These are phyloP conservation scores for Zaprionus tsacasi DNA, from an alignment of 1,140 invertebrate genomes.

Conservation along the genomic window DNA sequence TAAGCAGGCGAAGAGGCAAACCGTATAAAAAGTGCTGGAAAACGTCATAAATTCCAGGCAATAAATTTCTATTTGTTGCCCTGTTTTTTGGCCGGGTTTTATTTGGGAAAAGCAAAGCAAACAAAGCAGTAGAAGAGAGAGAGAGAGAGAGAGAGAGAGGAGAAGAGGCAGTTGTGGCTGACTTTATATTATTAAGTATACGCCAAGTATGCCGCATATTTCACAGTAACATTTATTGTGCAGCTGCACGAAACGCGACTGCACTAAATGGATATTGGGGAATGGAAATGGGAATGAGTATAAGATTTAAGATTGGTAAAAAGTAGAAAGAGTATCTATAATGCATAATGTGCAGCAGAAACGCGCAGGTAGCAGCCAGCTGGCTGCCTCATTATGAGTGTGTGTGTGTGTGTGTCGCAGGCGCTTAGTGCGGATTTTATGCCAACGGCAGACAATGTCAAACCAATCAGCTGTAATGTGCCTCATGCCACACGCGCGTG, in stretches of 20 bases:
- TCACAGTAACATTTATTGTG: constrained; percentile 52
- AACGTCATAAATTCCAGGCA: constrained; percentile 80
- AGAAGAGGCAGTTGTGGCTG: constrained; percentile 29
- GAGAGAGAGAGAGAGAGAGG: neutral
- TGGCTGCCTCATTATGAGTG: constrained; percentile 24
- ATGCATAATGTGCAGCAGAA: constrained; percentile 17
- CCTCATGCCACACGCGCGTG: constrained; percentile 34
- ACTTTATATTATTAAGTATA: constrained; percentile 63
- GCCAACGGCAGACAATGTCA: constrained; percentile 39
- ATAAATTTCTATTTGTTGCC: constrained; percentile 82
- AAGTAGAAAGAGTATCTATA: neutral
- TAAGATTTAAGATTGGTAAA: neutral
- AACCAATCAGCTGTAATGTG: constrained; percentile 44
- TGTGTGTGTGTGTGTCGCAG: constrained; percentile 37
- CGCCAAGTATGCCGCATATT: constrained; percentile 40
- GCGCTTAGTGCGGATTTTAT: constrained; percentile 37
- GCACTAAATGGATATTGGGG: neutral
- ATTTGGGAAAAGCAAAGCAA: too few species aligned
- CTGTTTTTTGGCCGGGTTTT: constrained; percentile 42
- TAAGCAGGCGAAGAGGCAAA: neutral
- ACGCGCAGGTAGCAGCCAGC: neutral
- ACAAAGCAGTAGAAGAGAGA: neutral
- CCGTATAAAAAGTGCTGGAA: constrained; percentile 14
- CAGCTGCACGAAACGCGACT: constrained; percentile 38
- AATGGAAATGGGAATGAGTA: neutral